phyloP scores from a whole-genome alignment of 2,888 invertebrate genomes.

The Ophion slaviceki region DNA sequence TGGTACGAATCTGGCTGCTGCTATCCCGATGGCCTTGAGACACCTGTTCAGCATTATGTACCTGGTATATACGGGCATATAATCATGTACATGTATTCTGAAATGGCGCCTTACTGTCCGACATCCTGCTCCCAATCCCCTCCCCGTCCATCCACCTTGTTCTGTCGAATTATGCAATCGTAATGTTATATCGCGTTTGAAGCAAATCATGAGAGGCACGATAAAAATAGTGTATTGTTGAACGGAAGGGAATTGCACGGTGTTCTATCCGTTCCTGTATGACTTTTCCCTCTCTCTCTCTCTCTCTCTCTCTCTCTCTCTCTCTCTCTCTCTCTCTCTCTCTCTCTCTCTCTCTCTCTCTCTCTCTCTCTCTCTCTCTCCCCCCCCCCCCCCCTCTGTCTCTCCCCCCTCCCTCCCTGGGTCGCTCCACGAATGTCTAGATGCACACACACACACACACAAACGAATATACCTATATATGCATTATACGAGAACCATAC shows the following conservation, averaged over 20 bases:
- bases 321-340: background rate
- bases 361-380: no score
- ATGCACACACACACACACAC: background rate
- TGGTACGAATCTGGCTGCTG: conserved; percentile 36
- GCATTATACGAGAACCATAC: background rate
- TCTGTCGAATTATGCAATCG: conserved; percentile 37
- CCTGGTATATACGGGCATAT: background rate
- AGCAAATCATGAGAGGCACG: conserved; percentile 66
- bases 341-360: background rate
- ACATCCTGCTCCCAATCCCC: conserved; percentile 27
- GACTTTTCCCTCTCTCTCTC: conserved; percentile 21
- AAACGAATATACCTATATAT: background rate
- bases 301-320: background rate
- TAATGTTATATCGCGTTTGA: conserved; percentile 29
- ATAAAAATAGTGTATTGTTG: conserved; percentile 73
- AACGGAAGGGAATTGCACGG: conserved; percentile 30
- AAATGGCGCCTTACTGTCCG: conserved; percentile 58
- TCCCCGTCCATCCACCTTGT: background rate
- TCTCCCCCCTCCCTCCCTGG: no score
- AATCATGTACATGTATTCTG: conserved; percentile 11
- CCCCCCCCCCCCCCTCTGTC: no score
- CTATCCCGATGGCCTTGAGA: conserved; percentile 69
- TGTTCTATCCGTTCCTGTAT: background rate
- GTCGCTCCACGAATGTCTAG: background rate
- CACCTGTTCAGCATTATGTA: conserved; percentile 68